Conservation (phyloP, 2,113 vertebrate species). For the Caretta caretta region DNA sequence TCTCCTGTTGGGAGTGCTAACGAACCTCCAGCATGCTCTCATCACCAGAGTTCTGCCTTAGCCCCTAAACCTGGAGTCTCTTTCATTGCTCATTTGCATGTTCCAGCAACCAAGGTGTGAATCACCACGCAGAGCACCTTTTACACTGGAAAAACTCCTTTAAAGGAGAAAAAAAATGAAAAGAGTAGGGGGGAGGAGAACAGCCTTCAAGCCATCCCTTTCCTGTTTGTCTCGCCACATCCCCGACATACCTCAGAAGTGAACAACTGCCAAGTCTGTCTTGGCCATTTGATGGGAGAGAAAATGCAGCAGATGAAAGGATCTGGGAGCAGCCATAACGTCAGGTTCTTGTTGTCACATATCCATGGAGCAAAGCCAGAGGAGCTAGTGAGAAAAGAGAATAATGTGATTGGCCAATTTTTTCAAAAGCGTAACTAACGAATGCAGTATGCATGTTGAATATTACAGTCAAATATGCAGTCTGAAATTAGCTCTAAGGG, state of each 20-base stretch:
- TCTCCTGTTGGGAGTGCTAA: not conserved
- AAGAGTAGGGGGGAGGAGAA: not conserved
- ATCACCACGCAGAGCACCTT: not conserved
- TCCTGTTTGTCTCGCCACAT: not conserved
- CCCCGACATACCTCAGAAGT: fast-evolving
- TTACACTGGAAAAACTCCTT: not conserved
- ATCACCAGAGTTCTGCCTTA: not conserved
- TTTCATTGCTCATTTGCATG: fast-evolving
- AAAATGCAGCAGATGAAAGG: conserved; percentile 4
- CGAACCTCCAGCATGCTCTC: fast-evolving
- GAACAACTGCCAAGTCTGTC: not conserved
- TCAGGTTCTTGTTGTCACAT: not conserved
- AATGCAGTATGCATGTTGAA: not conserved
- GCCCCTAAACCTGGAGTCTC: fast-evolving
- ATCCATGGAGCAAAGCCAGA: not conserved
- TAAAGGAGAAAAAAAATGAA: not conserved
- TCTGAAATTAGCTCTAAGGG: not conserved
- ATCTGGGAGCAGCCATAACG: not conserved
- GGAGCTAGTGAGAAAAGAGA: not conserved
- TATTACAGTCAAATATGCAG: not conserved
- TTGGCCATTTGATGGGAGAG: not conserved
- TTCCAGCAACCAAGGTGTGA: fast-evolving
- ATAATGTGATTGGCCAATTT: fast-evolving
- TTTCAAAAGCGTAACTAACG: not conserved
- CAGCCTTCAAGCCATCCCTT: not conserved